These are phyloP conservation scores for Phragmatobia fuliginosa DNA, from an alignment of 2,888 invertebrate genomes.

Conservation along the genomic window DNA sequence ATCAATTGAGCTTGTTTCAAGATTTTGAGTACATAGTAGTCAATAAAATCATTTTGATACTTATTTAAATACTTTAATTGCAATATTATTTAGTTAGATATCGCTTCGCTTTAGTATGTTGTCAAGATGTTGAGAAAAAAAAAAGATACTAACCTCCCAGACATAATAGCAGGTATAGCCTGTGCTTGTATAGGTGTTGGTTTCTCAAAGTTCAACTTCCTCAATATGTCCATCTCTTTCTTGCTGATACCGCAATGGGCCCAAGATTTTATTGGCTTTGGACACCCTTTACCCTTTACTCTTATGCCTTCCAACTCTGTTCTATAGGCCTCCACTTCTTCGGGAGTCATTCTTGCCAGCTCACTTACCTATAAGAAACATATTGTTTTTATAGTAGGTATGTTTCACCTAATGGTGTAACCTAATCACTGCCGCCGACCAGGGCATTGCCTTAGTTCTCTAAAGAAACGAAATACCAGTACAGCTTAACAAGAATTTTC, in stretches of 20 bases:
- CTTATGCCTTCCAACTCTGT: conserved; percentile 97
- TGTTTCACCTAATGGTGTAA: not conserved
- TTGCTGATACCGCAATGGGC: conserved; percentile 99
- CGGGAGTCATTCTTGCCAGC: conserved; percentile 95
- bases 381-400: conserved; percentile 11
- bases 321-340: conserved; percentile 94
- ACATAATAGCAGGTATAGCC: conserved; percentile 99
- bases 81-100: not conserved
- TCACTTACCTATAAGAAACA: conserved; percentile 93
- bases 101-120: too few relatives aligned
- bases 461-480: too few relatives aligned
- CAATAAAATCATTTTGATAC: not conserved
- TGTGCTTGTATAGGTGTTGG: conserved; percentile 99
- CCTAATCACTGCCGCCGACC: too few relatives aligned
- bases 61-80: not conserved
- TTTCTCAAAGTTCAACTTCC: conserved; percentile 96
- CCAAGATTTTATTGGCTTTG: conserved; percentile 98
- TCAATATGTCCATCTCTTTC: conserved; percentile 96
- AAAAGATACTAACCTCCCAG: conserved; percentile 88
- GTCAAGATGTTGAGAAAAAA: too few relatives aligned
- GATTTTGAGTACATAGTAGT: too few relatives aligned
- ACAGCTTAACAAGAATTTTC: too few relatives aligned
- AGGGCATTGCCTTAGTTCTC: too few relatives aligned
- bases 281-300: conserved; percentile 98
- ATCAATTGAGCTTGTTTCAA: too few relatives aligned